These are phyloP conservation scores for Drosophila stalkeri DNA, from an alignment of 2,888 invertebrate species.

Conservation along the genomic window DNA sequence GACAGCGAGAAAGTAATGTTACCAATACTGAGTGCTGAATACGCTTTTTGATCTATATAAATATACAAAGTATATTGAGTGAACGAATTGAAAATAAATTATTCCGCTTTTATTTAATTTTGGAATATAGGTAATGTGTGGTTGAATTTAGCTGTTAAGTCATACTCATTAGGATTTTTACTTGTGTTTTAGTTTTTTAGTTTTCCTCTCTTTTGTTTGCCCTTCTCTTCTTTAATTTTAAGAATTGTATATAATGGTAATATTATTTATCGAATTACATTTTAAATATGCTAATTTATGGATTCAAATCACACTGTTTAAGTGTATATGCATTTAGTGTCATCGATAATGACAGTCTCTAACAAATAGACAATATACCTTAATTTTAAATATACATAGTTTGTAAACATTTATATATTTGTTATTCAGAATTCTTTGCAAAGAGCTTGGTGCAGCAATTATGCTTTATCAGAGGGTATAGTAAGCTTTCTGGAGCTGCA, in stretches of 20 bases:
- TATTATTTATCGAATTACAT: too few relatives aligned
- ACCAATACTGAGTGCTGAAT: background rate
- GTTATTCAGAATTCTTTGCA: background rate
- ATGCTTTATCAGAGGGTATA: slow-evolving; percentile 7
- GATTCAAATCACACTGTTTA: too few relatives aligned
- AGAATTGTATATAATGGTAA: too few relatives aligned
- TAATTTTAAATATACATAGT: background rate
- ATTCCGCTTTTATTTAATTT: background rate
- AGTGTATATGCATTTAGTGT: background rate
- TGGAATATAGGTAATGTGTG: background rate
- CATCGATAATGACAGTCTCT: background rate
- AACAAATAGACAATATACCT: background rate
- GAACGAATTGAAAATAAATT: background rate
- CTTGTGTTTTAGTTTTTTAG: too few relatives aligned
- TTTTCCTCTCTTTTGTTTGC: too few relatives aligned
- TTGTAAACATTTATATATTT: background rate
- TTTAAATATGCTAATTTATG: too few relatives aligned
- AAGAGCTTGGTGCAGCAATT: background rate
- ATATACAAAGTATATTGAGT: background rate
- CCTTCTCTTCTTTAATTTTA: background rate
- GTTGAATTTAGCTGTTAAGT: background rate
- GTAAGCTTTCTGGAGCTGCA: slow-evolving; percentile 68
- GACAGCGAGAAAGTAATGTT: slow-evolving; percentile 10
- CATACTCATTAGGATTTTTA: too few relatives aligned
- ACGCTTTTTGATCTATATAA: slow-evolving; percentile 5